Evolutionary conservation across 2,888 invertebrate genomes (phyloP).

Genomic region (Tenthredo distinguenda): DNA sequence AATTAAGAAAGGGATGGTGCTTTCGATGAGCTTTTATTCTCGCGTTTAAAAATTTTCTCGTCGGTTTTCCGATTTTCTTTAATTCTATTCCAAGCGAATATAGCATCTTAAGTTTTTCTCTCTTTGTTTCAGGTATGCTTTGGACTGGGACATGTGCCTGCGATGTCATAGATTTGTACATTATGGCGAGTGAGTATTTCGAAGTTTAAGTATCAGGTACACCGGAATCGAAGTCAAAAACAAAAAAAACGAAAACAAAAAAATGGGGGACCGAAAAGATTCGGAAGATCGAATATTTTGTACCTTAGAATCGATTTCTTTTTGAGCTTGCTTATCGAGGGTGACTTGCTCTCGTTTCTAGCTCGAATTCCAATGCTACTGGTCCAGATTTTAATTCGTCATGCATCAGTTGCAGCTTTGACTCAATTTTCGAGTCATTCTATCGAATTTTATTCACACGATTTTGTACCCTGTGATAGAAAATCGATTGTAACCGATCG

Average conservation of each 20-base stretch:
- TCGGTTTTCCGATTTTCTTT: neutral
- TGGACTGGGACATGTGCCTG: slow-evolving; percentile 41
- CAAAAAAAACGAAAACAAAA: neutral
- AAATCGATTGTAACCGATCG: neutral
- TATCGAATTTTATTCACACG: neutral
- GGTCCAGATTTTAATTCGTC: neutral
- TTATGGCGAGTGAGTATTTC: slow-evolving; percentile 43
- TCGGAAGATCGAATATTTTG: neutral
- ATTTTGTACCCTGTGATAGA: neutral
- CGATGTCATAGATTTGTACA: slow-evolving; percentile 45
- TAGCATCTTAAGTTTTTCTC: neutral
- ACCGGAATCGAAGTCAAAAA: neutral
- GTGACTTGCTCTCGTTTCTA: neutral
- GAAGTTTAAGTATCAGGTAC: neutral
- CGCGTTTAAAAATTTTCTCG: neutral
- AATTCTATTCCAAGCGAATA: neutral
- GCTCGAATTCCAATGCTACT: neutral
- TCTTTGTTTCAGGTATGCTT: slow-evolving; percentile 50
- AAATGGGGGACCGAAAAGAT: neutral
- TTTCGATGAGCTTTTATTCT: too few species aligned
- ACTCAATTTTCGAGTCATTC: neutral
- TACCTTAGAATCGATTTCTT: neutral
- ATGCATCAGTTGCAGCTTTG: neutral
- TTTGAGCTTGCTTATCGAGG: neutral
- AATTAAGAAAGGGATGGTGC: too few species aligned